Evolutionary conservation across 2,888 invertebrate genomes (phyloP).

Genomic region (Hypercompe scribonia): DNA sequence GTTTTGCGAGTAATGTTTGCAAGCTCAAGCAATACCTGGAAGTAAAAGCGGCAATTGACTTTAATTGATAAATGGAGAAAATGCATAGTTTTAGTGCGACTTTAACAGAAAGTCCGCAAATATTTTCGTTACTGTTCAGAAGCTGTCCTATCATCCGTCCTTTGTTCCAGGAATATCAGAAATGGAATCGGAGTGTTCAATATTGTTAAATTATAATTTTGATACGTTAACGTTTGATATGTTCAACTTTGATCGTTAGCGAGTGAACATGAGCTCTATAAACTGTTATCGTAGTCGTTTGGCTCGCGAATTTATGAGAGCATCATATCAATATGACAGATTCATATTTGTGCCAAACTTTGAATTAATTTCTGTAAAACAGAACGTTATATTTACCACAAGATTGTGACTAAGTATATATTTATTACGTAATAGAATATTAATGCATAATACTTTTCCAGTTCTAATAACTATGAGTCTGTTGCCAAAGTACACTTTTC

Average conservation of each 20-base stretch:
- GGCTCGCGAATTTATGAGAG: conserved; percentile 14
- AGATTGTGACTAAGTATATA: background rate
- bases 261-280: conserved; percentile 14
- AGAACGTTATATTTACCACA: background rate
- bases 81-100: background rate
- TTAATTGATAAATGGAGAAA: background rate
- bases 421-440: background rate
- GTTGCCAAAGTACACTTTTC: background rate
- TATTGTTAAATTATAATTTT: conserved; percentile 12
- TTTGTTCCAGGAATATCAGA: background rate
- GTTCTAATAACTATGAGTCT: background rate
- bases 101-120: background rate
- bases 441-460: background rate
- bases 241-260: conserved; percentile 19
- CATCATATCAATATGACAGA: conserved; percentile 7
- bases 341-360: conserved; percentile 8
- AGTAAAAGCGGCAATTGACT: too few relatives aligned
- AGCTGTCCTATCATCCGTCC: background rate
- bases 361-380: conserved; percentile 5
- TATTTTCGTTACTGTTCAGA: background rate
- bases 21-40: too few relatives aligned
- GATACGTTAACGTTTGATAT: conserved; percentile 8
- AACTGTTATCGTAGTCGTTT: conserved; percentile 18
- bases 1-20: too few relatives aligned
- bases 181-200: conserved; percentile 5